These are phyloP conservation scores for Megalopta genalis DNA, from an alignment of 1,140 invertebrate genomes.

Conservation along the genomic window DNA sequence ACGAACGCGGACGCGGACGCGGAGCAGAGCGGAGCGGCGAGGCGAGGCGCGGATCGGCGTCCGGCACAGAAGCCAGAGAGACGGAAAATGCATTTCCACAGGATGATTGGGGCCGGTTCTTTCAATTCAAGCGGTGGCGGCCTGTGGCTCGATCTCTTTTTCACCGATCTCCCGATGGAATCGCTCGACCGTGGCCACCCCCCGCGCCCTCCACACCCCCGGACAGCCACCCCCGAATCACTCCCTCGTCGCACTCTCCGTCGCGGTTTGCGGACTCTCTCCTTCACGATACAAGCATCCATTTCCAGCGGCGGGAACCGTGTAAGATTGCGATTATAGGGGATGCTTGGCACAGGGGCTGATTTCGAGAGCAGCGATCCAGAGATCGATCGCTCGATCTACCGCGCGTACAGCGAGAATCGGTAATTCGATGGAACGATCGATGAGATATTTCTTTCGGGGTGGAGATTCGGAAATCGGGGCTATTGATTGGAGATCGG, in stretches of 20 bases:
- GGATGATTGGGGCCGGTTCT: constrained; percentile 53
- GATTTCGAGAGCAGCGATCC: background rate
- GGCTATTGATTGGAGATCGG: background rate
- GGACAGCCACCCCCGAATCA: no score
- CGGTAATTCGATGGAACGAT: no score
- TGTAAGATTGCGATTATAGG: no score
- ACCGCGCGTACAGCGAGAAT: no score
- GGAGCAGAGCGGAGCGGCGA: no score
- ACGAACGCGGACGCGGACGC: no score
- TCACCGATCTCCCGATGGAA: constrained; percentile 32
- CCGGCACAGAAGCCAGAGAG: constrained; percentile 57
- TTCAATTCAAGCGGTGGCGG: constrained; percentile 39
- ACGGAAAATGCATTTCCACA: constrained; percentile 63
- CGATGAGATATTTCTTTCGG: no score
- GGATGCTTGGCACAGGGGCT: no score
- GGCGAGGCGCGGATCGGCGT: constrained; percentile 10
- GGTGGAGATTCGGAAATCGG: no score
- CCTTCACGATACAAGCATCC: constrained; percentile 7
- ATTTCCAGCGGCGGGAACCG: background rate
- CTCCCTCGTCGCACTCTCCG: no score
- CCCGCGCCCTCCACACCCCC: no score
- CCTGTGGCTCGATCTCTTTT: constrained; percentile 36
- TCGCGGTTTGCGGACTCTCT: background rate
- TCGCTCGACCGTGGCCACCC: background rate
- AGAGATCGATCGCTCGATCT: no score